Evolutionary conservation across 2,797 vertebrate species (phyloP).

Genomic region (Pangasius sanitwongsei): DNA sequence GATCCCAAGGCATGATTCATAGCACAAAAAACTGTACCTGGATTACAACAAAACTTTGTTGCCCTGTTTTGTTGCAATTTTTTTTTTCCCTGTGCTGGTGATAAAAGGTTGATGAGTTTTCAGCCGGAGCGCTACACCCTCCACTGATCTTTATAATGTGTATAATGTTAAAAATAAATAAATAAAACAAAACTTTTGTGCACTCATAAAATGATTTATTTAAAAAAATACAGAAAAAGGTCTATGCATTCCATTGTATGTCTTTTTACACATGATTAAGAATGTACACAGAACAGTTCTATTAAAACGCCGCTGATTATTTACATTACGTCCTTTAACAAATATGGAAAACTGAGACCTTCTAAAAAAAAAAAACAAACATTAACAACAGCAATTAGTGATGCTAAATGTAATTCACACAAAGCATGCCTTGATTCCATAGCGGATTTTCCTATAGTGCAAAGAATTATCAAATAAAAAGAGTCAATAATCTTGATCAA

Average conservation of each 20-base stretch:
- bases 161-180: not conserved
- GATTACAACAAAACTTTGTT: not conserved
- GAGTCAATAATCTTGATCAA: constrained; percentile 36
- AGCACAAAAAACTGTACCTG: not conserved
- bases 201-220: constrained; percentile 88
- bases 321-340: constrained; percentile 49
- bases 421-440: constrained; percentile 60
- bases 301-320: constrained; percentile 53
- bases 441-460: constrained; percentile 56
- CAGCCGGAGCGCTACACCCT: not conserved
- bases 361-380: not conserved
- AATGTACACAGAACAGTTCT: constrained; percentile 60
- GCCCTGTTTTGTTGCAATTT: not conserved
- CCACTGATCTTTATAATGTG: not conserved
- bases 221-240: constrained; percentile 83
- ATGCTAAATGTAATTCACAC: constrained; percentile 49
- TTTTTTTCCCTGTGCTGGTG: not conserved
- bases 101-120: not conserved
- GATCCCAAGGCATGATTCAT: not conserved
- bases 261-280: constrained; percentile 57
- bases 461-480: constrained; percentile 43
- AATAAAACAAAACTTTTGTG: constrained; percentile 20
- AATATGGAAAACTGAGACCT: not conserved
- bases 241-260: constrained; percentile 79
- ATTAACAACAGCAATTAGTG: constrained; percentile 53